phyloP scores from a whole-genome alignment of 2,888 invertebrate genomes.

The Brachyptera risi region DNA sequence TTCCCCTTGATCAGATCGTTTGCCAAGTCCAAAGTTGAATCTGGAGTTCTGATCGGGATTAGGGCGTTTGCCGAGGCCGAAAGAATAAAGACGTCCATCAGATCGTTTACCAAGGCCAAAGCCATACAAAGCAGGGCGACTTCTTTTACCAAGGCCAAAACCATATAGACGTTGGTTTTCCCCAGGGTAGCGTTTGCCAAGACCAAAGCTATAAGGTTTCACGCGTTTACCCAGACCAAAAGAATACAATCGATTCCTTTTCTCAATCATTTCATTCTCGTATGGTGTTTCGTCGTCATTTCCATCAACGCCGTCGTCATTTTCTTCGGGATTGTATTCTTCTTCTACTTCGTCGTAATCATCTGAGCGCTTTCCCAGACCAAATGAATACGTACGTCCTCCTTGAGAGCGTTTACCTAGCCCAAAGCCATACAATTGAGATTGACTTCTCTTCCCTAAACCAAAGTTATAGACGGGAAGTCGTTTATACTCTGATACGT shows the following conservation, averaged over 20 bases:
- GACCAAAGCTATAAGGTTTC: slow-evolving; percentile 63
- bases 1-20: slow-evolving; percentile 23
- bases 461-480: slow-evolving; percentile 51
- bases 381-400: slow-evolving; percentile 33
- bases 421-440: slow-evolving; percentile 31
- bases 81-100: slow-evolving; percentile 30
- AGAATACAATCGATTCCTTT: slow-evolving; percentile 36
- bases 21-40: slow-evolving; percentile 32
- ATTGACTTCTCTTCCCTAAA: slow-evolving; percentile 42
- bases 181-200: slow-evolving; percentile 57
- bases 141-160: slow-evolving; percentile 34
- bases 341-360: slow-evolving; percentile 40
- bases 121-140: slow-evolving; percentile 43
- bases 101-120: slow-evolving; percentile 56
- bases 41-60: slow-evolving; percentile 20
- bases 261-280: slow-evolving; percentile 20
- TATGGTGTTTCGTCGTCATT: slow-evolving; percentile 6
- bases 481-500: slow-evolving; percentile 60
- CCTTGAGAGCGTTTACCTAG: slow-evolving; percentile 30
- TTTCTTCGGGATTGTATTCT: slow-evolving; percentile 22
- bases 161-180: slow-evolving; percentile 27
- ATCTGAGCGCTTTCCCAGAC: slow-evolving; percentile 41
- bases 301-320: slow-evolving; percentile 2
- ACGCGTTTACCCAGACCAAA: slow-evolving; percentile 49
- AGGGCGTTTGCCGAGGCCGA: slow-evolving; percentile 31